Evolutionary conservation across 2,797 vertebrate genomes (phyloP).

Genomic region (Emydoidea blandingii): DNA sequence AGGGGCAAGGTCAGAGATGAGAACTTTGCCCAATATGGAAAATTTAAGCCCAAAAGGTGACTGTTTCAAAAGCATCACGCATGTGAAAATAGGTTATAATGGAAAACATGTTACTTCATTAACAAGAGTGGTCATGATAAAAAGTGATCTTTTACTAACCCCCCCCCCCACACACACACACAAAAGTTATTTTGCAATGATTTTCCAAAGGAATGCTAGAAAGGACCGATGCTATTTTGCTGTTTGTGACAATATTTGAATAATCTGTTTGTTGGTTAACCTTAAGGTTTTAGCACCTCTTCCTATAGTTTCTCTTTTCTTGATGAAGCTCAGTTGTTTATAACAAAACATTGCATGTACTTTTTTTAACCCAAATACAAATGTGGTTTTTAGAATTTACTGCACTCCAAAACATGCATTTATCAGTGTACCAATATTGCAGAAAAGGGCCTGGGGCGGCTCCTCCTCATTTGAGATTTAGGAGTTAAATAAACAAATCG

Average conservation of each 20-base stretch:
- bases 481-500: background rate
- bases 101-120: background rate
- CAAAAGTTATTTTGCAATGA: background rate
- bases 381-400: fast-evolving
- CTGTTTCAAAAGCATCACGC: background rate
- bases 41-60: background rate
- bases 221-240: background rate
- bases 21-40: background rate
- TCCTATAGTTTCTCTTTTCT: background rate
- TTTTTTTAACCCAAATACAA: fast-evolving
- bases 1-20: background rate
- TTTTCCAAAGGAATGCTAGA: background rate
- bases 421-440: fast-evolving
- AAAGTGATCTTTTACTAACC: background rate
- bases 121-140: background rate
- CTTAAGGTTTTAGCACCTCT: background rate
- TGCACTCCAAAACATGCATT: background rate
- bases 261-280: conserved; percentile 2
- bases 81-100: background rate
- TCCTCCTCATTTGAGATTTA: background rate
- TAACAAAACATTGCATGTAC: background rate
- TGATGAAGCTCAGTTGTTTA: background rate
- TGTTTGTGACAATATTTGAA: background rate
- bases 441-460: background rate
- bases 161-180: fast-evolving